Evolutionary conservation across 2,797 vertebrate species (phyloP).

Genomic region (Prionace glauca): DNA sequence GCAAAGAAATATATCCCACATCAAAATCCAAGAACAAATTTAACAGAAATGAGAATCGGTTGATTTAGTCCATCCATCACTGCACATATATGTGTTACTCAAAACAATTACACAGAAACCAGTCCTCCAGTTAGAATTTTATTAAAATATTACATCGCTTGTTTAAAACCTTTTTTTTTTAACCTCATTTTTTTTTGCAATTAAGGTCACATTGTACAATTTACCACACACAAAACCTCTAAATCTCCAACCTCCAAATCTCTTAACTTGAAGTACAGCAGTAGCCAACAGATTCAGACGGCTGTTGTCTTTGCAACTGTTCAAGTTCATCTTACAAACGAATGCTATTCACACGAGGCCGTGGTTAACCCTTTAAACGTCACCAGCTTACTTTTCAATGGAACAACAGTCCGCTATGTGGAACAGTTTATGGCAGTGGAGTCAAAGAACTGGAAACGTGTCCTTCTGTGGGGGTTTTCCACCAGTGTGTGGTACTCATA

Average conservation of each 20-base stretch:
- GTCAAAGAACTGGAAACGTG: not conserved
- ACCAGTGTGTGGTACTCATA: not conserved
- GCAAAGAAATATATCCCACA: not conserved
- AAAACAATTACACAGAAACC: not conserved
- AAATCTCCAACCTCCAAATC: not conserved
- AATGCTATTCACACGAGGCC: not conserved
- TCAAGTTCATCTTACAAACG: not conserved
- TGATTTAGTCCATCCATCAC: not conserved
- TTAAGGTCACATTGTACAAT: conserved; percentile 8
- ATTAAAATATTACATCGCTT: conserved; percentile 35
- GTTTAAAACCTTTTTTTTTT: conserved; percentile 17
- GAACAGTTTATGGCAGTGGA: not conserved
- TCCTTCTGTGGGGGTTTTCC: not conserved
- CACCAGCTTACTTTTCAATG: not conserved
- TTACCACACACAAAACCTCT: conserved; percentile 19
- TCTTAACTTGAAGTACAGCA: conserved; percentile 2
- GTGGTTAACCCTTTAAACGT: not conserved
- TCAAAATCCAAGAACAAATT: not conserved
- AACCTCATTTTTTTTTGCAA: not conserved
- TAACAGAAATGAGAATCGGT: not conserved
- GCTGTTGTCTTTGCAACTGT: not conserved
- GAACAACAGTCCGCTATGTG: not conserved
- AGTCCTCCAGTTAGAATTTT: conserved; percentile 34
- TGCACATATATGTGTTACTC: not conserved
- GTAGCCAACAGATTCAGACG: not conserved